Evolutionary conservation across 2,113 vertebrate genomes (phyloP).

Genomic region (Anarrhichthys ocellatus): DNA sequence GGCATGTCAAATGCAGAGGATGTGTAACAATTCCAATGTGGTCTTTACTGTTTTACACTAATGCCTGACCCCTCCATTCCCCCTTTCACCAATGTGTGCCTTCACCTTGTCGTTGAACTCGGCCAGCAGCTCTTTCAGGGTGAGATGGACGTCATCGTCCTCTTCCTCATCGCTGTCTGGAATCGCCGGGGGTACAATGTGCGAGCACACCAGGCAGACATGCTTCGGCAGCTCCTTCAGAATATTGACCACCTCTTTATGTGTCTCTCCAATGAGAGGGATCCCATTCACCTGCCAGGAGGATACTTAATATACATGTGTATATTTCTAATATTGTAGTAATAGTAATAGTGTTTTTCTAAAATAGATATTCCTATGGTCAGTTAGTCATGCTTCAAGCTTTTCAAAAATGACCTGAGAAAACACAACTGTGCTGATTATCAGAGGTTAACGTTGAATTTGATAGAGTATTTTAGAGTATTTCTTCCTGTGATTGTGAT

Average conservation of each 20-base stretch:
- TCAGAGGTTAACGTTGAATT: neutral
- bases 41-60: conserved; percentile 13
- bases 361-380: neutral
- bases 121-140: conserved; percentile 81
- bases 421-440: neutral
- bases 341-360: neutral
- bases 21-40: neutral
- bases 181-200: conserved; percentile 70
- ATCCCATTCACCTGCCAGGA: conserved; percentile 89
- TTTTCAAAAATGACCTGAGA: conserved; percentile 5
- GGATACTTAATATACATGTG: conserved; percentile 9
- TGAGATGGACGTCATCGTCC: conserved; percentile 67
- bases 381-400: neutral
- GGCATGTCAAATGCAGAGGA: conserved; percentile 6
- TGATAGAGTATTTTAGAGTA: neutral
- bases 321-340: neutral
- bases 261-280: conserved; percentile 90
- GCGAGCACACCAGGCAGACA: conserved; percentile 90
- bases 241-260: conserved; percentile 91
- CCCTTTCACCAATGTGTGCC: neutral
- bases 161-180: conserved; percentile 79
- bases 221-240: conserved; percentile 90
- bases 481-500: neutral
- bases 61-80: conserved; percentile 4
- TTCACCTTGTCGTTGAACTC: conserved; percentile 83